phyloP scores from a whole-genome alignment of 2,113 vertebrate genomes.

The Protomyctophum bolini region DNA sequence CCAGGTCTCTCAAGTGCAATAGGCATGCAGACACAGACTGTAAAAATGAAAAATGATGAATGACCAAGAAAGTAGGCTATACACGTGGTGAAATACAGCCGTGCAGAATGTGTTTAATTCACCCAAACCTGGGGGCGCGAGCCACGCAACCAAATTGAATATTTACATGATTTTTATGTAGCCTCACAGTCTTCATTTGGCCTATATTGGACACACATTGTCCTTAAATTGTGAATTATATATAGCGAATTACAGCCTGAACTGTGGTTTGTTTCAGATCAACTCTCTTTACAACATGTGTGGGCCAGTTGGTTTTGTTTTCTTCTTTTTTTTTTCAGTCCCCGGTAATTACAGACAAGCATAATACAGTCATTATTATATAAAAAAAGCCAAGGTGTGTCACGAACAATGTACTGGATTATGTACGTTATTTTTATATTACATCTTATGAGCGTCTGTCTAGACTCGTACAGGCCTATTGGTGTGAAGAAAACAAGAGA shows the following conservation, averaged over 20 bases:
- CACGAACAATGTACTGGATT: conserved; percentile 32
- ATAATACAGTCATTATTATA: conserved; percentile 46
- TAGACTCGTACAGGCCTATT: too few relatives aligned
- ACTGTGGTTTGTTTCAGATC: background rate
- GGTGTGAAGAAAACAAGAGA: background rate
- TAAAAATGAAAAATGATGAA: too few relatives aligned
- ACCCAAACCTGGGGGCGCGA: background rate
- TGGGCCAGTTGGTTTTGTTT: too few relatives aligned
- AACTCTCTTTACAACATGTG: conserved; percentile 41
- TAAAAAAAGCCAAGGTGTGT: background rate
- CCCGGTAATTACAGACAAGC: conserved; percentile 55
- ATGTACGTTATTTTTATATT: conserved; percentile 14
- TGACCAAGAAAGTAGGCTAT: background rate
- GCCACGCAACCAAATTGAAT: conserved; percentile 54
- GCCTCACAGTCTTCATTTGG: background rate
- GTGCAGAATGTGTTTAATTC: conserved; percentile 13
- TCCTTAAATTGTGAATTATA: background rate
- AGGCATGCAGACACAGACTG: conserved; percentile 5
- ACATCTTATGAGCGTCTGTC: conserved; percentile 5
- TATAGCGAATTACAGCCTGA: too few relatives aligned
- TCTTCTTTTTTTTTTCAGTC: conserved; percentile 30
- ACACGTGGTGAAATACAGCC: too few relatives aligned
- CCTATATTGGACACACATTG: conserved; percentile 3
- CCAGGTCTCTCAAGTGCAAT: conserved; percentile 9
- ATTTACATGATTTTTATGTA: conserved; percentile 40